phyloP scores from a whole-genome alignment of 2,113 vertebrate species.

The Callionymus lyra region DNA sequence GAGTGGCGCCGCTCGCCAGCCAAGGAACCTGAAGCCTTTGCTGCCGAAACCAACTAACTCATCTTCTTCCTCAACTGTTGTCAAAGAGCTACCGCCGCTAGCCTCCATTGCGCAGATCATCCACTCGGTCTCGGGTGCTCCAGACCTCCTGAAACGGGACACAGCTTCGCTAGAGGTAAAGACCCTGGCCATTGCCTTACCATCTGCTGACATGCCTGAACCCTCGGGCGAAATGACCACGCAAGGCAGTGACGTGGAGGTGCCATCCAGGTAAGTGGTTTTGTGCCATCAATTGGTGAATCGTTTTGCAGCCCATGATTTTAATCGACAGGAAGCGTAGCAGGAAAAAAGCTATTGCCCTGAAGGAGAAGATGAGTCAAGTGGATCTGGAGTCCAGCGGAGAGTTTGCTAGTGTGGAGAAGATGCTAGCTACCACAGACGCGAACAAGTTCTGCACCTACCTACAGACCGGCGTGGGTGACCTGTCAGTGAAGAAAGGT shows the following conservation, averaged over 20 bases:
- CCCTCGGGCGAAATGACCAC: not conserved
- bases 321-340: too few relatives aligned
- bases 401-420: constrained; percentile 96
- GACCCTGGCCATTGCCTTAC: too few relatives aligned
- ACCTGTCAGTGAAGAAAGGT: constrained; percentile 67
- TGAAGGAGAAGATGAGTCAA: not conserved
- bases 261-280: constrained; percentile 13
- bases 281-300: too few relatives aligned
- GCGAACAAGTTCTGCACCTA: constrained; percentile 90
- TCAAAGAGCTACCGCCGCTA: constrained; percentile 83
- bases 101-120: constrained; percentile 98
- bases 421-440: constrained; percentile 93
- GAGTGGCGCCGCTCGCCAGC: constrained; percentile 52
- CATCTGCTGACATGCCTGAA: fast-evolving
- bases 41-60: constrained; percentile 78
- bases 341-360: not conserved
- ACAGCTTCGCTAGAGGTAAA: constrained; percentile 14
- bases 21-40: constrained; percentile 82
- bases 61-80: constrained; percentile 35
- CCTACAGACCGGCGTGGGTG: constrained; percentile 74
- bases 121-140: constrained; percentile 86
- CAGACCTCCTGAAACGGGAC: constrained; percentile 79
- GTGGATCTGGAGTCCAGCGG: constrained; percentile 91
- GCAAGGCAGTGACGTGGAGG: constrained; percentile 12
- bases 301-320: too few relatives aligned